Percentiles rank a stretch among this genome's conserved stretches.
These are phyloP conservation scores for Synanthedon andrenaeformis DNA, from an alignment of 2,888 invertebrate species.

Conservation along the genomic window DNA sequence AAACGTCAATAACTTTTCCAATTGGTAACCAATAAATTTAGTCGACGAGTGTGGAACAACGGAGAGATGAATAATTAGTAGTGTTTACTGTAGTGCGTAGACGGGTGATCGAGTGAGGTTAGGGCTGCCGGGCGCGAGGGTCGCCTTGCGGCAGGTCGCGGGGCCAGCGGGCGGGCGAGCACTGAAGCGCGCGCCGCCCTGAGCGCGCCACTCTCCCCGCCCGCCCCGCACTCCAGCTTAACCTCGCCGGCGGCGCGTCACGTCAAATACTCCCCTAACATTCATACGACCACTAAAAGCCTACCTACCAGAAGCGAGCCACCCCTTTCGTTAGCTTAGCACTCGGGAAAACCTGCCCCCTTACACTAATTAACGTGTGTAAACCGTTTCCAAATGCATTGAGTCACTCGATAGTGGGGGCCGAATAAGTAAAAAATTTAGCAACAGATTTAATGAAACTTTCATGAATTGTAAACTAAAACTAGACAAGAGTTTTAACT, in stretches of 20 bases:
- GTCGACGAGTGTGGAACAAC: no score
- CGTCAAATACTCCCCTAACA: conserved; percentile 1
- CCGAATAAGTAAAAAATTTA: no score
- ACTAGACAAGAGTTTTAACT: no score
- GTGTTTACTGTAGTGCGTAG: conserved; percentile 28
- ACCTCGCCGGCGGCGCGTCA: conserved; percentile 16
- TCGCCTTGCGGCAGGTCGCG: conserved; percentile 47
- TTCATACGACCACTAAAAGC: neutral
- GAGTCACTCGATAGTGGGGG: no score
- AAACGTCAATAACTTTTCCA: neutral
- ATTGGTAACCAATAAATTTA: neutral
- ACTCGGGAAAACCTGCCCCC: neutral
- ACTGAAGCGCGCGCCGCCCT: conserved; percentile 62
- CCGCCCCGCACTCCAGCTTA: conserved; percentile 17
- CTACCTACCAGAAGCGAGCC: conserved; percentile 12
- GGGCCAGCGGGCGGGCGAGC: conserved; percentile 55
- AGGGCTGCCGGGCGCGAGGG: conserved; percentile 35
- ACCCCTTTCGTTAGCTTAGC: conserved; percentile 11
- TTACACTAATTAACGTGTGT: neutral
- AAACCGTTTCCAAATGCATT: no score
- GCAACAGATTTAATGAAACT: no score
- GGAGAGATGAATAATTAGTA: conserved; percentile 18
- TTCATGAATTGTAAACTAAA: no score
- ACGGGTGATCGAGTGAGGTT: conserved; percentile 47
- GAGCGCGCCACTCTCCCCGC: conserved; percentile 26